Evolutionary conservation across 1,140 invertebrate genomes (phyloP), one percentile per base, ranked within the genome.

Genomic region (Leptinotarsa defecta): DNA sequence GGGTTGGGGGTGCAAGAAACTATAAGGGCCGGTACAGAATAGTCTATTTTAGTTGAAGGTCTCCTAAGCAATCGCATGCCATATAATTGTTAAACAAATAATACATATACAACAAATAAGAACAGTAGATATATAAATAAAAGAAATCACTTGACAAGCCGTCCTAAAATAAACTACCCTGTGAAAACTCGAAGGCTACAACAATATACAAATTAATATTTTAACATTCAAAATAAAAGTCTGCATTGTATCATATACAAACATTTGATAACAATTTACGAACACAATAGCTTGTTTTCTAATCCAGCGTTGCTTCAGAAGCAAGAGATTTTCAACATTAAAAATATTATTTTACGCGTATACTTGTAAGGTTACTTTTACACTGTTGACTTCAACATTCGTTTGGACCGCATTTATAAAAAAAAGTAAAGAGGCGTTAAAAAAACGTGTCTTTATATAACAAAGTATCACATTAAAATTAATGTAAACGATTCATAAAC

Each of bases 321-420:
- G 71, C 71, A 73, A 48, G 24, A 72, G 43, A 67, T 76, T 72
- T 79, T 75, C 74, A 74, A 74, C 71, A 76, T 72, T 76, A 76
- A 77, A 79, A 77, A 79, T 79, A 77, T 73, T 57, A 74, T 78
- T 80, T 73, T 79, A 81, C 77, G 81, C 82, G 82, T 83, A 83
- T 83, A 83, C 82, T 80, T 81, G 81, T 79, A 82, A 79, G 77
- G 79, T 81, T 80, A 77, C 67, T 79, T 76, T 78, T 79, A 82
- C 79, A 81, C 74, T 82, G 79, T 81, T 79, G 73, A 77, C 75
- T 76, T 81, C 76, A 78, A 61, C 74, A 75, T 74, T 78, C 67
- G 68, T 79, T 83, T 83, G 82, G 82, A 83, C 82, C 82, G 77
- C 82, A 78, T 80, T 80, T 77, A 63, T 75, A 75, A 68, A 76